A percentile compares a stretch with the other conserved stretches of the same genome.
Evolutionary conservation across 2,888 invertebrate species (phyloP).

Genomic region (Tupiocoris notatus): DNA sequence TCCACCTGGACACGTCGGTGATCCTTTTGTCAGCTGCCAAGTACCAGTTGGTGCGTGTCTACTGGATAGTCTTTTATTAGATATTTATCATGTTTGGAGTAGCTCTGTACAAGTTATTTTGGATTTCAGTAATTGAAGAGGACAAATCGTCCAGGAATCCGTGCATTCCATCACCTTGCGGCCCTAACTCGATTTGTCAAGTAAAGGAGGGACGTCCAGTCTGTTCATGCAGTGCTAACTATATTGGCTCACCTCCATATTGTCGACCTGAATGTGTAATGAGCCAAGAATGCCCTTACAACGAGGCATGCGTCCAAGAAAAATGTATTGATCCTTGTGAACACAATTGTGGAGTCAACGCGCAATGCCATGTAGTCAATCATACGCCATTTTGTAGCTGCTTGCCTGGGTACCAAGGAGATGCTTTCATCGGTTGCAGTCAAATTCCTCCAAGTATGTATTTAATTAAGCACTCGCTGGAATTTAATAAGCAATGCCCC

Average conservation of each 20-base stretch:
- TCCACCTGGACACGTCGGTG: conserved; percentile 69
- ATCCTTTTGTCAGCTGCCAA: conserved; percentile 74
- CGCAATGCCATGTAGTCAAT: conserved; percentile 73
- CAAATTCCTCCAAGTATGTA: conserved; percentile 57
- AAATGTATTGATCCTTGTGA: conserved; percentile 80
- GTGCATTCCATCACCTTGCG: conserved; percentile 63
- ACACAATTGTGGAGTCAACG: conserved; percentile 74
- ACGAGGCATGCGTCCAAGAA: conserved; percentile 76
- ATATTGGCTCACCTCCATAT: conserved; percentile 76
- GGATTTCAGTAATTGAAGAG: conserved; percentile 50
- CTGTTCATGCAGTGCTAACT: conserved; percentile 61
- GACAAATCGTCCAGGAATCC: conserved; percentile 53
- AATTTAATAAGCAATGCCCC: too few species aligned
- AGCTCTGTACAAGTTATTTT: too few species aligned
- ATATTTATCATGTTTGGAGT: too few species aligned
- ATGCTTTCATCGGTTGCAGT: conserved; percentile 79
- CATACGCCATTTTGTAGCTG: conserved; percentile 82
- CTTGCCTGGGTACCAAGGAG: conserved; percentile 72
- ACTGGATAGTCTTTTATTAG: too few species aligned
- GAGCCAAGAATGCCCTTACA: conserved; percentile 75
- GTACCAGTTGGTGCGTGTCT: conserved; percentile 51
- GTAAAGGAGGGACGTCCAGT: conserved; percentile 68
- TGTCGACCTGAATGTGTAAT: conserved; percentile 81
- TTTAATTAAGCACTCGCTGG: too few species aligned
- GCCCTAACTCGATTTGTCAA: conserved; percentile 81